A percentile compares a stretch with the other conserved stretches of the same genome.
Evolutionary conservation across 2,888 invertebrate species (phyloP).

Genomic region (Cetonia aurata): DNA sequence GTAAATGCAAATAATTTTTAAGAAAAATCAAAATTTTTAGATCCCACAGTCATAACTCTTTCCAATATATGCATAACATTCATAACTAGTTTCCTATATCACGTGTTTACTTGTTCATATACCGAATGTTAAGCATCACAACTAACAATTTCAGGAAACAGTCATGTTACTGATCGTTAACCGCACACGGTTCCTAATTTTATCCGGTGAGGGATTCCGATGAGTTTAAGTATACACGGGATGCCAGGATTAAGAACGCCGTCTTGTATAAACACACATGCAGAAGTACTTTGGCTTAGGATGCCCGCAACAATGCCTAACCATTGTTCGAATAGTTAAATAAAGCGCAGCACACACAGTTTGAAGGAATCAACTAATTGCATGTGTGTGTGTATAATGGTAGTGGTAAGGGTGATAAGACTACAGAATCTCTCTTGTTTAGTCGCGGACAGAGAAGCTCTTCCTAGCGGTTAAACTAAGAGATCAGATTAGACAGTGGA

Average conservation of each 20-base stretch:
- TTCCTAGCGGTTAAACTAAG: slow-evolving; percentile 50
- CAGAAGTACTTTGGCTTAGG: slow-evolving; percentile 27
- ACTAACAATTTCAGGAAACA: slow-evolving; percentile 7
- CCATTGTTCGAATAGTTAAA: slow-evolving; percentile 35
- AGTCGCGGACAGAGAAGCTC: slow-evolving; percentile 39
- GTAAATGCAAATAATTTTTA: no score
- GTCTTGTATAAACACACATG: slow-evolving; percentile 33
- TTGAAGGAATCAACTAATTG: slow-evolving; percentile 41
- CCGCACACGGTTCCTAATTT: slow-evolving; percentile 20
- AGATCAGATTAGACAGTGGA: slow-evolving; percentile 56
- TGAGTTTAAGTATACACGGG: slow-evolving; percentile 25
- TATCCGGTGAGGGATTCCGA: slow-evolving; percentile 18
- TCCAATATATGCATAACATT: no score
- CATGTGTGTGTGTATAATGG: slow-evolving; percentile 6
- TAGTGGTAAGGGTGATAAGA: slow-evolving; percentile 31
- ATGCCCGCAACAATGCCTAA: slow-evolving; percentile 22
- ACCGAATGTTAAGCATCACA: no score
- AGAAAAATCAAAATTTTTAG: no score
- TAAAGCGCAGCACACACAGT: slow-evolving; percentile 26
- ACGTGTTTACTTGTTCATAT: no score
- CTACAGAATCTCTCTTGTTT: slow-evolving; percentile 24
- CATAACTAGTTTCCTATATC: no score
- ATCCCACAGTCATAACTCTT: no score
- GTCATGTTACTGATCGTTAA: slow-evolving; percentile 13
- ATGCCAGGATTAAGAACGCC: slow-evolving; percentile 12